Evolutionary conservation across 2,888 invertebrate genomes (phyloP).

Genomic region (Agrotis clavis): DNA sequence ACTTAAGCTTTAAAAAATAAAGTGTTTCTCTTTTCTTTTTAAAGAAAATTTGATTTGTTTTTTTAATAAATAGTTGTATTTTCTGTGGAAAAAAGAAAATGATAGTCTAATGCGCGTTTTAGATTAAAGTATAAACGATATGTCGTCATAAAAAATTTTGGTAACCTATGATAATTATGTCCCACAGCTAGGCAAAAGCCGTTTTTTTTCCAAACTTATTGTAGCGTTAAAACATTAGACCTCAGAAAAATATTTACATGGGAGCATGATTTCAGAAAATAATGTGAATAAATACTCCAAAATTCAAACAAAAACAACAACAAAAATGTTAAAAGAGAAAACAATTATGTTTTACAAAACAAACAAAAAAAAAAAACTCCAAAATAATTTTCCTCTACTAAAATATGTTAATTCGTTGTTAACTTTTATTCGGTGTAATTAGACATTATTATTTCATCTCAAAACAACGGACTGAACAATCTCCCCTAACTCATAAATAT

Average conservation of each 20-base stretch:
- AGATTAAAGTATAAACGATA: background rate
- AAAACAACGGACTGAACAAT: conserved; percentile 39
- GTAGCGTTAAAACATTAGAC: background rate
- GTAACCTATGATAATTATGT: no score
- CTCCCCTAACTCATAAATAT: conserved; percentile 59
- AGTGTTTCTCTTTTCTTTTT: background rate
- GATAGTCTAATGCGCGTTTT: background rate
- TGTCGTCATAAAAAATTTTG: no score
- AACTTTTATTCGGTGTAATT: conserved; percentile 61
- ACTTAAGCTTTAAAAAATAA: background rate
- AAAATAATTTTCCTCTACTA: conserved; percentile 21
- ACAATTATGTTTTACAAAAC: background rate
- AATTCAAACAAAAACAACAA: background rate
- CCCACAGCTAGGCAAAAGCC: no score
- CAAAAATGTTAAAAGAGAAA: conserved; percentile 1
- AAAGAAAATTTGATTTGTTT: background rate
- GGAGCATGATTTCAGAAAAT: background rate
- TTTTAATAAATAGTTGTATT: background rate
- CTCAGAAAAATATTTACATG: background rate
- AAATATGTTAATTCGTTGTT: conserved; percentile 58
- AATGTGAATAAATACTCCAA: background rate
- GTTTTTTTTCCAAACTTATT: no score
- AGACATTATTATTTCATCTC: conserved; percentile 59
- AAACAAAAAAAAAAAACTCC: background rate
- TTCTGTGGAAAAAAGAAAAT: background rate